A percentile compares a stretch with the other conserved stretches of the same genome.
Conservation (phyloP, 2,113 vertebrate species). For the Oxyura jamaicensis region DNA sequence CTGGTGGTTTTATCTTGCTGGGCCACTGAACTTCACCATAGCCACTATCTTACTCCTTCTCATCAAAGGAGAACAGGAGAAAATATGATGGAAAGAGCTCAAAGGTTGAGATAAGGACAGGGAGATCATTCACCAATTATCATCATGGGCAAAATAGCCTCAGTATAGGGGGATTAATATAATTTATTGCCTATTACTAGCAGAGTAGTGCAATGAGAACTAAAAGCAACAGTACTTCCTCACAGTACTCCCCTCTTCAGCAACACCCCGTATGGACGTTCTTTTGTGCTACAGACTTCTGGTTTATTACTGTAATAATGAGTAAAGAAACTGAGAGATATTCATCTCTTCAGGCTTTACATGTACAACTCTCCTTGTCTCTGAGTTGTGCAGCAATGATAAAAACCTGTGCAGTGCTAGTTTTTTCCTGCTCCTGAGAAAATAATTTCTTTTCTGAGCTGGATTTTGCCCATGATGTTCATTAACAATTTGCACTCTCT, state of each 20-base stretch:
- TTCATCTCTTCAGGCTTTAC: background rate
- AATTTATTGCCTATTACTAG: too few species aligned
- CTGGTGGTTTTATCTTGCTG: too few species aligned
- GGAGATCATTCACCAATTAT: too few species aligned
- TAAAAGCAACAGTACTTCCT: background rate
- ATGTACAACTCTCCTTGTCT: fast-evolving
- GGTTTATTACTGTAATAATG: background rate
- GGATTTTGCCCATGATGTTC: background rate
- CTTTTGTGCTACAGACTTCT: background rate
- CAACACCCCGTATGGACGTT: background rate
- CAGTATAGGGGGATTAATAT: too few species aligned
- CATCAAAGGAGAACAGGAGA: too few species aligned
- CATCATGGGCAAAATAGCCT: too few species aligned
- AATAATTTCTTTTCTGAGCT: background rate
- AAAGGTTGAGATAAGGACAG: too few species aligned
- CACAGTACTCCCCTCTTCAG: background rate
- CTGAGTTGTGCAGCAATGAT: background rate
- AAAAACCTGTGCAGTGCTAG: background rate
- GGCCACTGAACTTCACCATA: too few species aligned
- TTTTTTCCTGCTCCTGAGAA: background rate
- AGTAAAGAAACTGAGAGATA: background rate
- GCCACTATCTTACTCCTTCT: too few species aligned
- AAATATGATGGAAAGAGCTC: too few species aligned
- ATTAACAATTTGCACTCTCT: background rate
- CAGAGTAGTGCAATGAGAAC: too few species aligned